These are phyloP conservation scores for Callyntrura guangdongensis DNA, from an alignment of 2,888 invertebrate species.

Conservation along the genomic window DNA sequence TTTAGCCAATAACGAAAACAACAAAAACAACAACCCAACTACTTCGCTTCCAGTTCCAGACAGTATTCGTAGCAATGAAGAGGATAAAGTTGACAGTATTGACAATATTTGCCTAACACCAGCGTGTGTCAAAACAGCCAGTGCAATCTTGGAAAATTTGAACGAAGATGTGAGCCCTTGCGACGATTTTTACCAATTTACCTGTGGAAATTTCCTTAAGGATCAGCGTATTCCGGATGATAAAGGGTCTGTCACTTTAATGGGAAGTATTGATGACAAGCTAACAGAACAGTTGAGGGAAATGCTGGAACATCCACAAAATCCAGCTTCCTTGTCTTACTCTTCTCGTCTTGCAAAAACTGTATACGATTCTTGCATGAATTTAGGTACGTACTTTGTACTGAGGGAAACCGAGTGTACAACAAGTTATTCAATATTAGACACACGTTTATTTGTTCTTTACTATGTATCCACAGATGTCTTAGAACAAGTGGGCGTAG, in stretches of 20 bases:
- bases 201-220: slow-evolving; percentile 92
- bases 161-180: slow-evolving; percentile 89
- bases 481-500: slow-evolving; percentile 86
- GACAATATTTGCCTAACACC: slow-evolving; percentile 73
- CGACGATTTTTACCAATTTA: slow-evolving; percentile 93
- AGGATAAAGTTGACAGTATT: not conserved
- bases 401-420: no score
- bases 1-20: no score
- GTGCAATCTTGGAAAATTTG: slow-evolving; percentile 85
- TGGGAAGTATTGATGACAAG: slow-evolving; percentile 91
- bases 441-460: not conserved
- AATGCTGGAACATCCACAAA: slow-evolving; percentile 88
- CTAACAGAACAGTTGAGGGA: slow-evolving; percentile 91
- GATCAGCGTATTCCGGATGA: slow-evolving; percentile 92
- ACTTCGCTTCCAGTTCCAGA: no score
- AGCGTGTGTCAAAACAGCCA: slow-evolving; percentile 73
- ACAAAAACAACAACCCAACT: not conserved
- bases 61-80: not conserved
- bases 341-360: slow-evolving; percentile 90
- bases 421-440: no score
- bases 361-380: slow-evolving; percentile 95
- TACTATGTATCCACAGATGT: slow-evolving; percentile 85
- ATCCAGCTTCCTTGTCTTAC: slow-evolving; percentile 87
- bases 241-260: slow-evolving; percentile 90
- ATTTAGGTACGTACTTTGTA: slow-evolving; percentile 89